Percentiles rank a stretch among this genome's conserved stretches.
These are phyloP conservation scores for Harpagus bidentatus DNA, from an alignment of 2,113 vertebrate species.

Conservation along the genomic window DNA sequence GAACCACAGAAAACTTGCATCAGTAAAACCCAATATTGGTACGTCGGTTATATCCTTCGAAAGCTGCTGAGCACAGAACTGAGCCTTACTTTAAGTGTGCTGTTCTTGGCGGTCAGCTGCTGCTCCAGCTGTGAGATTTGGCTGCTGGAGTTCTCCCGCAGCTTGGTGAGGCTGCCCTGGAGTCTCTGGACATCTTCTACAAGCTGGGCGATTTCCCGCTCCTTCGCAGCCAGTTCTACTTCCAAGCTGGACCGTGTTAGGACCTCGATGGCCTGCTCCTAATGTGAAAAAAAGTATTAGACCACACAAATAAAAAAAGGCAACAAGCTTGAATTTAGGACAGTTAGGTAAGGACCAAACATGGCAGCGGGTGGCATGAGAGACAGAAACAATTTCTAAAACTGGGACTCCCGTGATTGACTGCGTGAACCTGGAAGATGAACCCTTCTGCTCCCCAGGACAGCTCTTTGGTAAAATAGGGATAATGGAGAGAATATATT, in stretches of 20 bases:
- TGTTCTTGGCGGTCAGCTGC: slow-evolving; percentile 90
- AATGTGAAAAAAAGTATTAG: not conserved
- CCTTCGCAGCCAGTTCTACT: slow-evolving; percentile 92
- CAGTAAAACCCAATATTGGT: fast-evolving
- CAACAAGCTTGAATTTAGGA: not conserved
- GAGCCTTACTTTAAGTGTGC: slow-evolving; percentile 84
- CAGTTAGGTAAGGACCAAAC: not conserved
- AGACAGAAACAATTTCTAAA: not conserved
- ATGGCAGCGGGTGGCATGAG: fast-evolving
- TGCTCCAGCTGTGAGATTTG: slow-evolving; percentile 93
- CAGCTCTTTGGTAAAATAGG: not conserved
- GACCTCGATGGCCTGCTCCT: slow-evolving; percentile 88
- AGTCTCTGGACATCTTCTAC: slow-evolving; percentile 96
- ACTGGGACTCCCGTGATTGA: fast-evolving
- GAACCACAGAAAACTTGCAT: not conserved
- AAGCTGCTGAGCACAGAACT: not conserved
- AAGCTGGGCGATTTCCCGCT: slow-evolving; percentile 93
- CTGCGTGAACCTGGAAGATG: not conserved
- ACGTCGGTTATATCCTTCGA: fast-evolving
- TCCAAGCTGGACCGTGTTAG: slow-evolving; percentile 88
- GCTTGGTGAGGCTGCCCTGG: slow-evolving; percentile 95
- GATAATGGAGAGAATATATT: not conserved
- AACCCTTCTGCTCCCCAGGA: not conserved
- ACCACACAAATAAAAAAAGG: not conserved
- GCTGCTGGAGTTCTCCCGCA: slow-evolving; percentile 90